A percentile compares a stretch with the other conserved stretches of the same genome.
phyloP scores from a whole-genome alignment of 2,797 vertebrate species.

The Spinus olivaceus region DNA sequence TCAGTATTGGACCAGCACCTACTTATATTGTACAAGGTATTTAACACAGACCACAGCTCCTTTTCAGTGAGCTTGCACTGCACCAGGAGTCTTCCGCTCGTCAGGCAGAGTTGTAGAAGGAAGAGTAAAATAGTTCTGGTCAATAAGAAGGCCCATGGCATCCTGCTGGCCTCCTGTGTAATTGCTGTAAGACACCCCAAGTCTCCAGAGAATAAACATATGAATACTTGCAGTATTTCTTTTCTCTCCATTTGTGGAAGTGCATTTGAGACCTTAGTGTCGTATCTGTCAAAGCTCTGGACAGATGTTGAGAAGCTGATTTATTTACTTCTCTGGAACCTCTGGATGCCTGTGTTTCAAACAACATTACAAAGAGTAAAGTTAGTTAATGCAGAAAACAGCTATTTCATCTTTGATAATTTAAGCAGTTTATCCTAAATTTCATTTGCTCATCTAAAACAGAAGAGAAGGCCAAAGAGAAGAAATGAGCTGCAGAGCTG shows the following conservation, averaged over 20 bases:
- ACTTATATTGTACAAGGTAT: rapidly evolving
- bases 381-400: background rate
- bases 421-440: background rate
- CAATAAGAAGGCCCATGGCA: background rate
- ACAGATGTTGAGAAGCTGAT: background rate
- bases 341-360: background rate
- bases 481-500: background rate
- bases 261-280: background rate
- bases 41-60: background rate
- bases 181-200: background rate
- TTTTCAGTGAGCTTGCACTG: background rate
- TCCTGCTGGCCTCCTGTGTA: background rate
- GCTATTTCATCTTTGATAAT: background rate
- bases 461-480: background rate
- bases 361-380: background rate
- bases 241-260: background rate
- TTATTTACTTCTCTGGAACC: background rate
- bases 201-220: background rate
- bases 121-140: background rate
- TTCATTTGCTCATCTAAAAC: background rate
- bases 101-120: background rate
- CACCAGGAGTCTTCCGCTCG: background rate
- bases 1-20: background rate
- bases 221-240: background rate
- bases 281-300: background rate